Conservation (phyloP, 1,140 invertebrate genomes). For the Drosophila orosa region DNA sequence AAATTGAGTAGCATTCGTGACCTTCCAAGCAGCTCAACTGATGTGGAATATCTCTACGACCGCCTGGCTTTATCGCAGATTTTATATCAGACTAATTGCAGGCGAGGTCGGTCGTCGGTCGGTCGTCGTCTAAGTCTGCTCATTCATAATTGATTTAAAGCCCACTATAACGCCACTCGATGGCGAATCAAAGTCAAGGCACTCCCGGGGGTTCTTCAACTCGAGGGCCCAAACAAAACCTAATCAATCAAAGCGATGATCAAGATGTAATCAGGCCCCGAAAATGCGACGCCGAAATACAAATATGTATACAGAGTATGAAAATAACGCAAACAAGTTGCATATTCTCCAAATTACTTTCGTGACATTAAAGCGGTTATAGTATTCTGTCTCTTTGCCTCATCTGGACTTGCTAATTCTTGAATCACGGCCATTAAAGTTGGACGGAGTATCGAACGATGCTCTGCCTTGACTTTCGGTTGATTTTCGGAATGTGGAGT, state of each 20-base stretch:
- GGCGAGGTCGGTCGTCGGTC: slow-evolving; percentile 23
- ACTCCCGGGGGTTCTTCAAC: slow-evolving; percentile 30
- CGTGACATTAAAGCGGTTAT: slow-evolving; percentile 18
- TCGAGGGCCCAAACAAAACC: slow-evolving; percentile 15
- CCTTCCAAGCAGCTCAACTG: slow-evolving; percentile 27
- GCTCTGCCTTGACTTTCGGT: slow-evolving; percentile 10
- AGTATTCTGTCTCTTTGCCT: slow-evolving; percentile 20
- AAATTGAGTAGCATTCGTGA: slow-evolving; percentile 16
- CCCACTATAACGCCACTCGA: slow-evolving; percentile 23
- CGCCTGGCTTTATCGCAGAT: slow-evolving; percentile 17
- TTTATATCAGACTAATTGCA: slow-evolving; percentile 37
- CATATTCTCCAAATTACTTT: slow-evolving; percentile 25
- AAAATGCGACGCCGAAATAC: slow-evolving; percentile 12
- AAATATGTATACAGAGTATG: background rate
- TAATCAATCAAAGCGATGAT: slow-evolving; percentile 28
- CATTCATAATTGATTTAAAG: slow-evolving; percentile 27
- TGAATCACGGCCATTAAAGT: slow-evolving; percentile 17
- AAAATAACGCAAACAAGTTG: slow-evolving; percentile 4
- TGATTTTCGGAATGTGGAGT: background rate
- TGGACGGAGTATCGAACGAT: background rate
- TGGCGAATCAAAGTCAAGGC: slow-evolving; percentile 39
- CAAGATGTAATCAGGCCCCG: slow-evolving; percentile 27
- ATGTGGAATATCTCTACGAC: slow-evolving; percentile 9
- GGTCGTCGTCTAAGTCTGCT: slow-evolving; percentile 1
- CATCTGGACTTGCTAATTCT: slow-evolving; percentile 41